Conservation (phyloP, 2,797 vertebrate genomes). For the Lates japonicus region DNA sequence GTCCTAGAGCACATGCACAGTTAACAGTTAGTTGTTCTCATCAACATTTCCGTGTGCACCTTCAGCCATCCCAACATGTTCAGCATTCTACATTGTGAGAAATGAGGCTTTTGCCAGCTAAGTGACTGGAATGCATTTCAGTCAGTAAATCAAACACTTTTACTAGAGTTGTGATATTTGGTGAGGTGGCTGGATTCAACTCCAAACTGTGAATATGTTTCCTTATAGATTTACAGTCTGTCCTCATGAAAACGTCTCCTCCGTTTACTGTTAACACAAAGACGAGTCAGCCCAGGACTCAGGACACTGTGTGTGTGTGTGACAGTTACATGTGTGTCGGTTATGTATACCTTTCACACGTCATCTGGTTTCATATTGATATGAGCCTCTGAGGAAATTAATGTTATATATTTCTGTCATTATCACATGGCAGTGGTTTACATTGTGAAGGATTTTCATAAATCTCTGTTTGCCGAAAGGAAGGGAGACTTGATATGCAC, state of each 20-base stretch:
- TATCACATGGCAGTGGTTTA: slow-evolving; percentile 27
- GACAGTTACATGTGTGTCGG: neutral
- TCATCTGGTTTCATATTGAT: slow-evolving; percentile 48
- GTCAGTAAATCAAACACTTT: slow-evolving; percentile 59
- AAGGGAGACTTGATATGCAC: slow-evolving; percentile 18
- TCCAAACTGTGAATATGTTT: slow-evolving; percentile 22
- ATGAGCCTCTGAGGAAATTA: slow-evolving; percentile 33
- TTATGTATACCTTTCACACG: slow-evolving; percentile 20
- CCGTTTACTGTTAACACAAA: slow-evolving; percentile 51
- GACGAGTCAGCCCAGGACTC: slow-evolving; percentile 30
- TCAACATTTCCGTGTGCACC: neutral
- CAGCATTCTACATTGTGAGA: neutral
- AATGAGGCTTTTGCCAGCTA: slow-evolving; percentile 21
- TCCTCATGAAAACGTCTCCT: slow-evolving; percentile 56
- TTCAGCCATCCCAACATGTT: slow-evolving; percentile 26
- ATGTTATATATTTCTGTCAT: slow-evolving; percentile 36
- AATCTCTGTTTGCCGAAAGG: slow-evolving; percentile 40
- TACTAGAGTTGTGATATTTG: slow-evolving; percentile 36
- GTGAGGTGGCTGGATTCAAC: slow-evolving; percentile 17
- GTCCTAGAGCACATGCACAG: neutral
- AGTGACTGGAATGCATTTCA: slow-evolving; percentile 52
- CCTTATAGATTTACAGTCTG: slow-evolving; percentile 43
- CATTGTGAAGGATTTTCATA: slow-evolving; percentile 34
- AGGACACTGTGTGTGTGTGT: neutral
- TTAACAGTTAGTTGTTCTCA: slow-evolving; percentile 3